These are phyloP conservation scores for Eupithecia vulgata DNA, from an alignment of 2,888 invertebrate species.

Conservation along the genomic window DNA sequence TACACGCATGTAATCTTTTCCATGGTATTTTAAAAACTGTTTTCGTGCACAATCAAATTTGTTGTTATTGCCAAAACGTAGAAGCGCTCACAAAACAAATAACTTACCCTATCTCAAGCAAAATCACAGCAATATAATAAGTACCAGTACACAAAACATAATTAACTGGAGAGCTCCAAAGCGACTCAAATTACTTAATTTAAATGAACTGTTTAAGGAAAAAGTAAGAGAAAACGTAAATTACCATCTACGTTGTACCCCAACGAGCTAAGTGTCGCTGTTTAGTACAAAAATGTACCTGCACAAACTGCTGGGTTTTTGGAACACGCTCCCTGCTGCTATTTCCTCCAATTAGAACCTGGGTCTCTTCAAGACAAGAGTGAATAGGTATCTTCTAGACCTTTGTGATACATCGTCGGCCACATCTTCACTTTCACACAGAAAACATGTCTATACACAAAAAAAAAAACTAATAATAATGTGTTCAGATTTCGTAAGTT, in stretches of 20 bases:
- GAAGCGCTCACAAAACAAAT: neutral
- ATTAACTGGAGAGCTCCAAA: constrained; percentile 18
- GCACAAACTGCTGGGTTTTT: too few relatives aligned
- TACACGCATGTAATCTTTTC: neutral
- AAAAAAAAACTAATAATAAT: too few relatives aligned
- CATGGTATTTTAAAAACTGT: neutral
- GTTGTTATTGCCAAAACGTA: neutral
- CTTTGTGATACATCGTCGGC: too few relatives aligned
- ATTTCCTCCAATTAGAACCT: too few relatives aligned
- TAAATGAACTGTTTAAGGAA: constrained; percentile 32
- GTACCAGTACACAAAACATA: constrained; percentile 5
- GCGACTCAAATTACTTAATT: constrained; percentile 27
- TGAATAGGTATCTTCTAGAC: too few relatives aligned
- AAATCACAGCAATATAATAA: neutral
- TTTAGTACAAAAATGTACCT: constrained; percentile 2
- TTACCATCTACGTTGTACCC: neutral
- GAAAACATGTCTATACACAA: too few relatives aligned
- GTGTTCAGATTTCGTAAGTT: too few relatives aligned
- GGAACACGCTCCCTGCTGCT: too few relatives aligned
- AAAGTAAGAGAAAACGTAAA: constrained; percentile 25
- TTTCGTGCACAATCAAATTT: neutral
- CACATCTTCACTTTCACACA: too few relatives aligned
- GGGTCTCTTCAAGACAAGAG: too few relatives aligned
- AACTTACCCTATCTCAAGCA: neutral
- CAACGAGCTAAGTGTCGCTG: constrained; percentile 9